Evolutionary conservation across 2,113 vertebrate species (phyloP), one percentile per base, ranked within the genome.

Genomic region (Plectropomus leopardus): DNA sequence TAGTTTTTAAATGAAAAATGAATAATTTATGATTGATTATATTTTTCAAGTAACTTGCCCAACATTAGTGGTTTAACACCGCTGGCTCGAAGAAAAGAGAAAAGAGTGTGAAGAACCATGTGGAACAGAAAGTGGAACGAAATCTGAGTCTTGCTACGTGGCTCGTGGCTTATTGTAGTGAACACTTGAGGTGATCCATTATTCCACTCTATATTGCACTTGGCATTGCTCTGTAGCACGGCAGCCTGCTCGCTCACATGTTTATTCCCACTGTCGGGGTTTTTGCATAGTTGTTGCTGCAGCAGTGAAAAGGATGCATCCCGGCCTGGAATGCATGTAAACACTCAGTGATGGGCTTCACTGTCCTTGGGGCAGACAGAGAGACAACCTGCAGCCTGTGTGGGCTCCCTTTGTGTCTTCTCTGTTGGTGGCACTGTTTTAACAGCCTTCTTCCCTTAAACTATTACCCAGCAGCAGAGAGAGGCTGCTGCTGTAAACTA

Each of bases 311-410:
- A 76, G 55, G 55, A 82, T 71, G 72, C 69, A 68, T 71, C 84
- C 72, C 73, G 47, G 48, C 78, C 74, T 84, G 86, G 85, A 90
- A 92, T 85, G 82, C 79, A 77, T 58, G 81, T 91, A 87, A 93
- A 94, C 80, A 76, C 54, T 64, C 23, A 26, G 83, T 5, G 44
- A 70, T 63, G 59, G 86, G 84, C 78, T 66, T 80, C 74, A 3
- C 71, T 67, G 76, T 82, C 89, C 87, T 82, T 55, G 44, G 86
- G 84, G 73, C 61, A 70, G 80, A 86, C 68, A 8, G 32, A 42
- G 63, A 86, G 76, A 86, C 83, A 88, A 80, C 81, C 54, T 42
- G 47, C 91, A 84, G 85, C 88, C 63, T 93, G 92, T 93, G 93
- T 92, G 92, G 93, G 84, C 87, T 84, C 45, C 65, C 78, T 82